Base-by-base conservation (phyloP, 2,888 invertebrate species). In the Chydorus sphaericus region DNA sequence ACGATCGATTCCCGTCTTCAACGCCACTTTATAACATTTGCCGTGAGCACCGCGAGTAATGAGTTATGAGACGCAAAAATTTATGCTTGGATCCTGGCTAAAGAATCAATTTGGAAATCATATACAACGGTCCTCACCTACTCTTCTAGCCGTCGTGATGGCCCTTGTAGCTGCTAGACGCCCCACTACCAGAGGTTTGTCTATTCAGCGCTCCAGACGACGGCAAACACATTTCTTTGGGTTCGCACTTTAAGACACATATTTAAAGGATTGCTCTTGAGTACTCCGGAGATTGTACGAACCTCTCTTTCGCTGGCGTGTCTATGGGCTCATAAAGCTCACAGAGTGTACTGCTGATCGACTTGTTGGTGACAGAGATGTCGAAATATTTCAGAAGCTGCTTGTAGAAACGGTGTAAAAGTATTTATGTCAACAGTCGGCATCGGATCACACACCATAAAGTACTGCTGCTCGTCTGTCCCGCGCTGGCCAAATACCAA, bases 171-270 rank as follows among this genome's bases (percentile, higher is more conserved):
- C 79, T 54, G 88, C 89, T 4, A 77, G 94, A 56, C 80, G 82
- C 20, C 69, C 96, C 36, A n/a, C n/a, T n/a, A n/a, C n/a, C 94
- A 96, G 67, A 81, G 84, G 65, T 88, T 90, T 71, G 82, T 85
- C 3, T 78, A 85, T 2, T 83, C 87, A 69, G 80, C 89, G 26
- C 96, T 94, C 70, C 73, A 94, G 58, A 96, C 96, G 0, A 96
- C 94, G 2, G 94, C 94, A 2, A 83, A 90, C 55, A 96, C 94
- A 70, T 96, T 92, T 65, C 96, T 96, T 70, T 96, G 96, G n/a
- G n/a, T n/a, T 66, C 83, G 94, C 64, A 96, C 69, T 77, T 96
- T 57, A 92, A 93, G 4, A 38, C 56, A 39, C n/a, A 62, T 54
- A n/a, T 66, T 72, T 56, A 71, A 93, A 88, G 94, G 94, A 30